A percentile compares a stretch with the other conserved stretches of the same genome.
Conservation (phyloP, 2,113 vertebrate species). For the Alaudala cheleensis region DNA sequence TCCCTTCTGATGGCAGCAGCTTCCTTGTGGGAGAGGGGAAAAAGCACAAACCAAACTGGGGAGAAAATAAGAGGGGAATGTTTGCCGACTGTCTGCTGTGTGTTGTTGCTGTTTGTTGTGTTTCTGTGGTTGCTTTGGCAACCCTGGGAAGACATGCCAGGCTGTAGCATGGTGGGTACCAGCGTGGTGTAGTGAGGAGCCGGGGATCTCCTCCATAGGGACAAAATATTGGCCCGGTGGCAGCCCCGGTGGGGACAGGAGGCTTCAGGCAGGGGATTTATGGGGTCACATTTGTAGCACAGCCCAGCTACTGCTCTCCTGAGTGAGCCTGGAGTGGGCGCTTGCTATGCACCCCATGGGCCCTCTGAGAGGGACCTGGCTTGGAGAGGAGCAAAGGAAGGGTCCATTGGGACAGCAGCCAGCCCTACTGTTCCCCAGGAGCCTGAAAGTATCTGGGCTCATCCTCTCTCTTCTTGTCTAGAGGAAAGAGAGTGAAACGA, state of each 20-base stretch:
- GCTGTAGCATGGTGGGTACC: neutral
- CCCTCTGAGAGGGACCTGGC: rapidly evolving
- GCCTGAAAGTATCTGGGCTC: neutral
- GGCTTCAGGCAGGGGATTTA: neutral
- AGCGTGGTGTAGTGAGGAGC: rapidly evolving
- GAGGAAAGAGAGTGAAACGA: rapidly evolving
- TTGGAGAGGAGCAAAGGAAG: rapidly evolving
- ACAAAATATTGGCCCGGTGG: rapidly evolving
- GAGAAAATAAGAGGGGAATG: slow-evolving; percentile 58
- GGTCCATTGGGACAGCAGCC: neutral
- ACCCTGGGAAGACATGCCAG: neutral
- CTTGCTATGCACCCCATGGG: neutral
- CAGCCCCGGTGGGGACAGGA: too few species aligned
- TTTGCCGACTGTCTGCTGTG: slow-evolving; percentile 61
- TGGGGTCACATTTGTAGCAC: rapidly evolving
- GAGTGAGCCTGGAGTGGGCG: rapidly evolving
- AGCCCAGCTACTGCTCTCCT: neutral
- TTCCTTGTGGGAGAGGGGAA: slow-evolving; percentile 43
- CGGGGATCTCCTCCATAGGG: rapidly evolving
- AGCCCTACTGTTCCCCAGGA: neutral
- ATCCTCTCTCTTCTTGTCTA: neutral
- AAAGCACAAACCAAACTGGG: slow-evolving; percentile 41
- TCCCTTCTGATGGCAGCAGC: slow-evolving; percentile 5
- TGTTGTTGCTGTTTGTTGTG: slow-evolving; percentile 61
- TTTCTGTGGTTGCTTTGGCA: slow-evolving; percentile 50